A percentile compares a stretch with the other conserved stretches of the same genome.
Evolutionary conservation across 2,113 vertebrate species (phyloP).

Genomic region (Electrona antarctica): DNA sequence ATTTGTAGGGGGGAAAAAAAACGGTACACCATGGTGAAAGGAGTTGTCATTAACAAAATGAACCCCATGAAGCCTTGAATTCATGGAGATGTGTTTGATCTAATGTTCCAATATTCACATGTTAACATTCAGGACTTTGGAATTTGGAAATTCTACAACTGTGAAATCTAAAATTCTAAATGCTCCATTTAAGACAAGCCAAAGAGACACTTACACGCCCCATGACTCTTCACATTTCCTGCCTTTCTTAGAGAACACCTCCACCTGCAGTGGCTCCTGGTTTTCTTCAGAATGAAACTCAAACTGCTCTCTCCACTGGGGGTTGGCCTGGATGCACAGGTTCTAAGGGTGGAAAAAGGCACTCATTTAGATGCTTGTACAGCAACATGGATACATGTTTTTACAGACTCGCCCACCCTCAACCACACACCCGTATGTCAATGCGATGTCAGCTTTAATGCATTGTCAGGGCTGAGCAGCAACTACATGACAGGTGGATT

Average conservation of each 20-base stretch:
- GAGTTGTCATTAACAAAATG: too few species aligned
- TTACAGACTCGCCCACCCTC: constrained; percentile 16
- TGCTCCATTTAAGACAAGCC: neutral
- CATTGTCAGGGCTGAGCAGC: constrained; percentile 59
- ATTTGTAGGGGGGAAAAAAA: too few species aligned
- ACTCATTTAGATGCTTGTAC: constrained; percentile 46
- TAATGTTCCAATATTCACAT: too few species aligned
- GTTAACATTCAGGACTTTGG: too few species aligned
- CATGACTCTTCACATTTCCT: constrained; percentile 90
- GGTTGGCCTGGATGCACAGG: constrained; percentile 93
- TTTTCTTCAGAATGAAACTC: constrained; percentile 97
- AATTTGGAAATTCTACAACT: too few species aligned
- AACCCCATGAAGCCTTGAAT: too few species aligned
- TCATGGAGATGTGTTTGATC: too few species aligned
- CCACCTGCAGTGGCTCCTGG: constrained; percentile 91
- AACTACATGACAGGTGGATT: constrained; percentile 73
- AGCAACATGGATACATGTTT: constrained; percentile 8
- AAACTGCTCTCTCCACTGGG: constrained; percentile 97
- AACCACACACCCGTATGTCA: neutral
- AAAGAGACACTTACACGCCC: constrained; percentile 86
- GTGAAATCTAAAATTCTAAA: too few species aligned
- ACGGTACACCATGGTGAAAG: too few species aligned
- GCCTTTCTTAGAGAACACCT: constrained; percentile 89
- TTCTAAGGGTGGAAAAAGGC: constrained; percentile 81
- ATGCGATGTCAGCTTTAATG: constrained; percentile 52